Evolutionary conservation across 2,113 vertebrate genomes (phyloP).

Genomic region (Bostrychus sinensis): DNA sequence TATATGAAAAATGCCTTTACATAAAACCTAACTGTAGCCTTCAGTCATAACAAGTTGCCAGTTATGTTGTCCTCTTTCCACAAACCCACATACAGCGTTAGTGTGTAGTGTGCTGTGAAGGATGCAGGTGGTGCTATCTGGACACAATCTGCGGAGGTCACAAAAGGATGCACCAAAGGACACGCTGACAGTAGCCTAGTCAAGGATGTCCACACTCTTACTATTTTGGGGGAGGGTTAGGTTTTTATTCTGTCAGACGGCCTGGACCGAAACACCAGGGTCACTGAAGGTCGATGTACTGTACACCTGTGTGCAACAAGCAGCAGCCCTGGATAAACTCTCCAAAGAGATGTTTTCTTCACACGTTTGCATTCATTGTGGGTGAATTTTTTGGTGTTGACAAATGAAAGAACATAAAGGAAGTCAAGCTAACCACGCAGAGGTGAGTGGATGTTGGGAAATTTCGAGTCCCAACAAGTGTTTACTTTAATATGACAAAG

Average conservation of each 20-base stretch:
- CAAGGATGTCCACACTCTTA: constrained; percentile 2
- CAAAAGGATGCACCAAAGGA: not conserved
- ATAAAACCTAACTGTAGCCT: too few relatives aligned
- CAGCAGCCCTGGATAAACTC: not conserved
- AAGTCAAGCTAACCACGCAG: too few relatives aligned
- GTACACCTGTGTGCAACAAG: not conserved
- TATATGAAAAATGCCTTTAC: too few relatives aligned
- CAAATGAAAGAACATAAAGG: too few relatives aligned
- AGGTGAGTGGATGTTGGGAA: too few relatives aligned
- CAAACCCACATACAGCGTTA: not conserved
- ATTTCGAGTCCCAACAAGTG: too few relatives aligned
- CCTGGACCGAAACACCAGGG: not conserved
- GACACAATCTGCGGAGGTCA: constrained; percentile 4
- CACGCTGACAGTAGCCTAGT: not conserved
- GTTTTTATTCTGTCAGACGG: not conserved
- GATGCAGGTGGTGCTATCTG: constrained; percentile 4
- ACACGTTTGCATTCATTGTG: not conserved
- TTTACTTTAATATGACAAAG: too few relatives aligned
- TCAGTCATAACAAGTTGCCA: not conserved
- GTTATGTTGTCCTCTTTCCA: not conserved
- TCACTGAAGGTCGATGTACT: constrained; percentile 3
- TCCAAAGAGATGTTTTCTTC: not conserved
- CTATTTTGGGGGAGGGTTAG: not conserved
- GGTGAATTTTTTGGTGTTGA: not conserved
- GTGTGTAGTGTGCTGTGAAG: not conserved